Base-by-base conservation (phyloP, 2,888 invertebrate genomes). In the Argyresthia albistria region DNA sequence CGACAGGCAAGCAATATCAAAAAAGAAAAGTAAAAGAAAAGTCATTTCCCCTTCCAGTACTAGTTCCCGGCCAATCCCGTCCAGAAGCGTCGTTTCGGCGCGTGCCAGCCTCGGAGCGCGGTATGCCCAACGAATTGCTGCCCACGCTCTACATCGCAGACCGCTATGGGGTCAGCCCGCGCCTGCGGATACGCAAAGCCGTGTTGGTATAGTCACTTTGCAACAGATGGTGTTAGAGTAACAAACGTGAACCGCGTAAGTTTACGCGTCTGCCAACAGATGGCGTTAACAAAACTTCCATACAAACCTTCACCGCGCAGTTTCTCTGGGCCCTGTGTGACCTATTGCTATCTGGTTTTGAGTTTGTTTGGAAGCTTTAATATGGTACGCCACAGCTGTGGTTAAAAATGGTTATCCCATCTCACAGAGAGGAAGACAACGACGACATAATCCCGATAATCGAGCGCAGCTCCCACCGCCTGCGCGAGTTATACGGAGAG, bases 341-440 rank as follows among this genome's bases (percentile, higher is more conserved):
- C n/a, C 8, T 11, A 39, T 11, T n/a, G 39, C 3, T 39, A 8
- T 2, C 39, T 39, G 39, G 8, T 36, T 7, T n/a, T 8, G 4
- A 39, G n/a, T 11, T 11, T 39, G 10, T 39, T 39, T n/a, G 39
- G 3, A 4, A 8, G 10, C 3, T 39, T 3, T 39, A 36, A 36
- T 36, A 36, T 7, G 36, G 7, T 36, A 36, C n/a, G n/a, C n/a
- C n/a, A 8, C 39, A 6, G 39, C 39, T 39, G 10, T 39, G 39
- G 3, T 36, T 9, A 11, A 9, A 39, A 9, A 39, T 11, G 39
- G 39, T n/a, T 39, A 4, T 39, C 10, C 8, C 3, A 39, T 4
- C 39, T n/a, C 55, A 25, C 55, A 92, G 92, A 0, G 92, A 92
- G 66, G 92, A 92, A 73, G 93, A 93, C 63, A 91, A 93, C 63